Evolutionary conservation across 2,797 vertebrate species (phyloP).

Genomic region (Xiphophorus birchmanni): DNA sequence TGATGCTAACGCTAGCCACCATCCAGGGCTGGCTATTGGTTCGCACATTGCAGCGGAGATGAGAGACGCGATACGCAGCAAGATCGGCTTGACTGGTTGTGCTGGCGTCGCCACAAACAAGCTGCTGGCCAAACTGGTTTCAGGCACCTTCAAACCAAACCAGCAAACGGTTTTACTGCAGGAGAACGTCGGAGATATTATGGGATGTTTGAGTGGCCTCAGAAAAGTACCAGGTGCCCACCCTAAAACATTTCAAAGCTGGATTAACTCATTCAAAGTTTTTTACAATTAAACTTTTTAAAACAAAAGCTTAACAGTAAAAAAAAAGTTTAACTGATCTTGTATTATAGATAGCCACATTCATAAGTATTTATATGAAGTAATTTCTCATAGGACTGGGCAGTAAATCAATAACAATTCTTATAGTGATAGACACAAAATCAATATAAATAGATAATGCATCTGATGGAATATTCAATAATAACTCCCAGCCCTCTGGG

Average conservation of each 20-base stretch:
- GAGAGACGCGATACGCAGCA: slow-evolving; percentile 75
- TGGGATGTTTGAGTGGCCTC: slow-evolving; percentile 77
- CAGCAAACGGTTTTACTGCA: slow-evolving; percentile 91
- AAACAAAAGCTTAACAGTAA: too few relatives aligned
- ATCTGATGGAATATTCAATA: too few relatives aligned
- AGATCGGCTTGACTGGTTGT: slow-evolving; percentile 87
- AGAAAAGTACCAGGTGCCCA: slow-evolving; percentile 86
- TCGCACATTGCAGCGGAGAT: slow-evolving; percentile 89
- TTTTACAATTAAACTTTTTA: too few relatives aligned
- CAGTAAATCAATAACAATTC: too few relatives aligned
- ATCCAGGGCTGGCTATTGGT: slow-evolving; percentile 81
- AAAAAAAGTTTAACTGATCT: neutral
- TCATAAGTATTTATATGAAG: neutral
- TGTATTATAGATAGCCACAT: neutral
- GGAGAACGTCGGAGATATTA: slow-evolving; percentile 79
- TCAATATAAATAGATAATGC: too few relatives aligned
- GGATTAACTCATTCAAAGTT: neutral
- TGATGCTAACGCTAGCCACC: slow-evolving; percentile 58
- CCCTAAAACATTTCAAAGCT: neutral
- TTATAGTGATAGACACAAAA: too few relatives aligned
- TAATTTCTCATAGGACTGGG: neutral
- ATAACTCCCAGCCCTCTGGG: too few relatives aligned
- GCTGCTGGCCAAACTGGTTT: slow-evolving; percentile 89
- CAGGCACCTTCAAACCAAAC: slow-evolving; percentile 90
- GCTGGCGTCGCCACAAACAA: slow-evolving; percentile 90